Conservation (phyloP, 92 coral and sea anemone species). For the Galaxea fascicularis region DNA sequence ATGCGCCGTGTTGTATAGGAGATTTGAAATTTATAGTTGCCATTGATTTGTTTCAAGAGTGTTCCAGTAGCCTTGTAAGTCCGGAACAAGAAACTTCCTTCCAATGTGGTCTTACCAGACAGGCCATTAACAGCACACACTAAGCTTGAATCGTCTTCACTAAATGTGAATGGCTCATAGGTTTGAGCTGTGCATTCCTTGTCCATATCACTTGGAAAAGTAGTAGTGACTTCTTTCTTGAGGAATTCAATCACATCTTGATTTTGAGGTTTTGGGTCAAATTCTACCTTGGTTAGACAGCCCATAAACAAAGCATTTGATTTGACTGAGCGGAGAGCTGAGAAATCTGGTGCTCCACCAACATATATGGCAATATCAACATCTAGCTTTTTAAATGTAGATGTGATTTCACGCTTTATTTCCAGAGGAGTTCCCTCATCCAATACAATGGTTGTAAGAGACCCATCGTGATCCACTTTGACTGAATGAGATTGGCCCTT, state of each 20-base stretch:
- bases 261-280: neutral
- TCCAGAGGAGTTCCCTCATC: slow-evolving; percentile 13
- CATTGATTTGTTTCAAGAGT: slow-evolving; percentile 40
- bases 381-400: slow-evolving; percentile 58
- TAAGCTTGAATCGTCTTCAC: slow-evolving; percentile 35
- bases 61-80: slow-evolving; percentile 61
- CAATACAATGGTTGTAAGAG: slow-evolving; percentile 51
- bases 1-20: slow-evolving; percentile 20
- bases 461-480: slow-evolving; percentile 27
- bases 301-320: slow-evolving; percentile 75
- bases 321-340: slow-evolving; percentile 55
- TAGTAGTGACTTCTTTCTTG: slow-evolving; percentile 14
- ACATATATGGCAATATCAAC: slow-evolving; percentile 65
- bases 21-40: slow-evolving; percentile 37
- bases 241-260: slow-evolving; percentile 25
- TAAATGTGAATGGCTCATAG: slow-evolving; percentile 65
- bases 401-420: slow-evolving; percentile 48
- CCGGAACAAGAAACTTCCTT: slow-evolving; percentile 65
- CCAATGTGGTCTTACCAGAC: neutral
- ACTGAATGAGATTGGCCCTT: slow-evolving; percentile 73
- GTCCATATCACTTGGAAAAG: slow-evolving; percentile 54
- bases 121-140: neutral
- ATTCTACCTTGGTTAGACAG: slow-evolving; percentile 62
- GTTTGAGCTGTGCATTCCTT: slow-evolving; percentile 9
- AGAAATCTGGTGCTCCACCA: slow-evolving; percentile 72